phyloP scores from a whole-genome alignment of 2,113 vertebrate genomes.

The Callipepla californica region DNA sequence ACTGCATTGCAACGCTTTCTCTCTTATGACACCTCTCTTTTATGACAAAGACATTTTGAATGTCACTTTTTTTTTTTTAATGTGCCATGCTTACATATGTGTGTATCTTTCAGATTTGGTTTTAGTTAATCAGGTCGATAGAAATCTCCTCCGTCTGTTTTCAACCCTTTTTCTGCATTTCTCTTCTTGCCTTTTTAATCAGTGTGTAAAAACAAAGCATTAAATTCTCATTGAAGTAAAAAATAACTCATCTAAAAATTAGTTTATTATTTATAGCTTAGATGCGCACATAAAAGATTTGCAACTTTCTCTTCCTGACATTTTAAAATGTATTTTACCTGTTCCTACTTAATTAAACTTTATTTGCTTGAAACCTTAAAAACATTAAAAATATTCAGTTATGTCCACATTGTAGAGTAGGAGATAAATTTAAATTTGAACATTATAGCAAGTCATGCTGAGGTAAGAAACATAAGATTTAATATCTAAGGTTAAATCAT shows the following conservation, averaged over 20 bases:
- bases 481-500: slow-evolving; percentile 35
- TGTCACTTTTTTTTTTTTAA: not conserved
- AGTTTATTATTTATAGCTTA: not conserved
- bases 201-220: not conserved
- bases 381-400: not conserved
- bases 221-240: not conserved
- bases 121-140: not conserved
- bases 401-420: not conserved
- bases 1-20: not conserved
- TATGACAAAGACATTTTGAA: not conserved
- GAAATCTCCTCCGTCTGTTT: not conserved
- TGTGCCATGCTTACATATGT: rapidly evolving
- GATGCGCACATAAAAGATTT: not conserved
- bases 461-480: not conserved
- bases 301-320: not conserved
- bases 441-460: not conserved
- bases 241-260: not conserved
- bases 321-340: not conserved
- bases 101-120: not conserved
- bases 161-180: not conserved
- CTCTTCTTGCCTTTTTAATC: not conserved
- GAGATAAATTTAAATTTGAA: slow-evolving; percentile 3
- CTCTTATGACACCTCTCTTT: not conserved
- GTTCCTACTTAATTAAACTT: not conserved
- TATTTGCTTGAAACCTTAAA: not conserved